These are phyloP conservation scores for Ernsta delagoae DNA, from an alignment of 2,888 invertebrate genomes.

Conservation along the genomic window DNA sequence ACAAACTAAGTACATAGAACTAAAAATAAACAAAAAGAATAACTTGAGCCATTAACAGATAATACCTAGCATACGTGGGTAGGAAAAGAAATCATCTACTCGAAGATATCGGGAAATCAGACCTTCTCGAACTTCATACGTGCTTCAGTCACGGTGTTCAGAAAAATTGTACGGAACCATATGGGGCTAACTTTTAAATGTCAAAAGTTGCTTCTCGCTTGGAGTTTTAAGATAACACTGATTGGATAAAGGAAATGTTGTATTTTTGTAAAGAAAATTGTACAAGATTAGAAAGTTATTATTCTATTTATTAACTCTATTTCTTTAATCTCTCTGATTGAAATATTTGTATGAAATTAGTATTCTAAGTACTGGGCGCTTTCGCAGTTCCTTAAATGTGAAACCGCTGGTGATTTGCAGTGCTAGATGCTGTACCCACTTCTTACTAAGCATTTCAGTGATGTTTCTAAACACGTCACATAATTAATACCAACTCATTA, in stretches of 20 bases:
- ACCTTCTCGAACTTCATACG: not conserved
- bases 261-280: not conserved
- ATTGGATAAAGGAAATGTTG: not conserved
- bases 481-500: no score
- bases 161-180: not conserved
- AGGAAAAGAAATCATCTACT: not conserved
- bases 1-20: no score
- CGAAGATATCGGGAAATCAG: not conserved
- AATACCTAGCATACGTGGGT: not conserved
- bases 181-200: slow-evolving; percentile 4
- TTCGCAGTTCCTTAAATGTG: no score
- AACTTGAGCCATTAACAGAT: not conserved
- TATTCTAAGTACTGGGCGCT: no score
- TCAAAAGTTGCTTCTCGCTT: not conserved
- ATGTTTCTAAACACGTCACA: no score
- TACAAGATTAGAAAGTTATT: not conserved
- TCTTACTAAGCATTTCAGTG: no score
- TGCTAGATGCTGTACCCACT: no score
- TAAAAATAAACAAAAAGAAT: no score
- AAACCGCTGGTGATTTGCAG: no score
- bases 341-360: no score
- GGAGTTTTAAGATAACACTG: not conserved
- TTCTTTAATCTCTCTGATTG: no score
- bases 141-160: not conserved
- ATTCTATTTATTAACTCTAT: no score